Conservation (phyloP, 2,113 vertebrate genomes). For the Dipodomys stephensi region DNA sequence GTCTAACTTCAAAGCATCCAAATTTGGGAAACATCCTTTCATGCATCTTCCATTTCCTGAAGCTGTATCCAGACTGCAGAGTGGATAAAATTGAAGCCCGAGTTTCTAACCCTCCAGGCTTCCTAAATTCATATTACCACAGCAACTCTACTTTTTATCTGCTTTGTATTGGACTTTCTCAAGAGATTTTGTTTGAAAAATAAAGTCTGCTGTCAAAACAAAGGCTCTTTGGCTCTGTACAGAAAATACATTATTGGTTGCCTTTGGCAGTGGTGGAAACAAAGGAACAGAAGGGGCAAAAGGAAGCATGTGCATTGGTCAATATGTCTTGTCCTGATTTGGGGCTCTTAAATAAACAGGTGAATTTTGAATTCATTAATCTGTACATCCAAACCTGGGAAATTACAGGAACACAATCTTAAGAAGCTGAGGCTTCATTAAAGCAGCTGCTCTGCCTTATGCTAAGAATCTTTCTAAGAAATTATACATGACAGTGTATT, state of each 20-base stretch:
- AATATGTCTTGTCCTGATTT: neutral
- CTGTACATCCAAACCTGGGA: neutral
- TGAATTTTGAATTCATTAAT: neutral
- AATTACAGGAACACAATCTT: neutral
- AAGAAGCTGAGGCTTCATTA: conserved; percentile 7
- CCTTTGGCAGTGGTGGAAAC: neutral
- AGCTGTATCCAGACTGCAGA: neutral
- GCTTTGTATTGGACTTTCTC: neutral
- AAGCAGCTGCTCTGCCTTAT: neutral
- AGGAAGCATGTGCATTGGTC: neutral
- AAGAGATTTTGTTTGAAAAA: neutral
- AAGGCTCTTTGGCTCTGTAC: neutral
- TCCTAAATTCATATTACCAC: neutral
- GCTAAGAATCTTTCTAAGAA: neutral
- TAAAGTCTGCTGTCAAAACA: conserved; percentile 1
- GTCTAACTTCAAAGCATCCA: neutral
- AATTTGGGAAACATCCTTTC: neutral
- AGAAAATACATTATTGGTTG: neutral
- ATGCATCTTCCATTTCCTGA: neutral
- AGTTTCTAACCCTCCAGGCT: neutral
- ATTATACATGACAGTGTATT: neutral
- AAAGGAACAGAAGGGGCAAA: neutral
- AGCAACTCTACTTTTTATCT: neutral
- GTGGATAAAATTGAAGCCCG: neutral
- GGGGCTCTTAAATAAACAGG: neutral